Evolutionary conservation across 2,113 vertebrate genomes (phyloP), one percentile per base, ranked within the genome.

Genomic region (Eclectus roratus): DNA sequence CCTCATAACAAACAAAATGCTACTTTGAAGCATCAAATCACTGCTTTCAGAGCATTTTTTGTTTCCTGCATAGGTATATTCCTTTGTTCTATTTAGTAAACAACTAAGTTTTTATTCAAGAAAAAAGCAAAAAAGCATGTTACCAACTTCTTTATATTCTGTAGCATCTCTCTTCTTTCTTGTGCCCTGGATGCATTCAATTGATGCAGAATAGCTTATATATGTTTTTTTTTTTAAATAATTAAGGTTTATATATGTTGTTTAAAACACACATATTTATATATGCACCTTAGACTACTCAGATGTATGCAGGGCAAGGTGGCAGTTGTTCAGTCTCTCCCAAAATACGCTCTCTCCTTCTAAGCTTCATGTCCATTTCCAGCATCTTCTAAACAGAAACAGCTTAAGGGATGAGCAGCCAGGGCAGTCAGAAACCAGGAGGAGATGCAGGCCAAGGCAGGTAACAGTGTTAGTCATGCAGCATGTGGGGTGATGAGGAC

Each of bases 401-500:
- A 77, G 9, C 6, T 56, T 47, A 27, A 84, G 24, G 3, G 6
- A n/a, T 39, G 15, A 88, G 24, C 25, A 72, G 5, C 3, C 31
- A 41, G 37, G 33, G 11, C 20, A 77, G 17, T 41, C 15, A 58
- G 31, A 78, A 84, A 49, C 3, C 13, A 44, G 18, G 19, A 64
- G 50, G 9, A 72, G 52, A 65, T 12, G 27, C 1, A 13, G 29
- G 11, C 21, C 11, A 58, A 66, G 43, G 33, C 37, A 71, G 19
- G 27, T 16, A 69, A 21, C 13, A 66, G 9, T 18, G 14, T 9
- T 49, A 53, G 16, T 53, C 21, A 12, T 25, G 49, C 17, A 89
- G 44, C 0, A 0, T 5, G 1, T 56, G 18, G 23, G 13, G 4
- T 70, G 25, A 63, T 37, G 33, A 88, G 9, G 19, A 50, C 25